These are phyloP conservation scores for Drosophila nigricruria DNA, from an alignment of 2,888 invertebrate species.

Conservation along the genomic window DNA sequence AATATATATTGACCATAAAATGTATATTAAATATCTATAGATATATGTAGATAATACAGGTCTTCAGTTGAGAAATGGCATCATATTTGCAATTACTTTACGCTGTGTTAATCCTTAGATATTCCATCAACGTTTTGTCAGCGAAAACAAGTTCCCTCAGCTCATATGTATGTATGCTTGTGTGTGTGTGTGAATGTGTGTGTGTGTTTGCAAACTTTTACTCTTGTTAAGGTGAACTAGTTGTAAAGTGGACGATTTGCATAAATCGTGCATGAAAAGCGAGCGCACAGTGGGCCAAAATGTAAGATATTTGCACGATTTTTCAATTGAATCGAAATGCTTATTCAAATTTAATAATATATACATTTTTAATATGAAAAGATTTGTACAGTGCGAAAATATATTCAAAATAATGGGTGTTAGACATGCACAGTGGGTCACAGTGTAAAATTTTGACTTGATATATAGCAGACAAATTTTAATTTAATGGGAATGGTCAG, in stretches of 20 bases:
- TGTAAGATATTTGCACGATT: background rate
- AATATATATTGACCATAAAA: background rate
- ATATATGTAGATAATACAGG: background rate
- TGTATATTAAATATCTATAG: background rate
- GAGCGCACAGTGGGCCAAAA: conserved; percentile 34
- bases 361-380: too few relatives aligned
- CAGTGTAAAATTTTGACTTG: background rate
- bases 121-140: conserved; percentile 12
- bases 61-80: background rate
- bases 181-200: conserved; percentile 9
- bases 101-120: conserved; percentile 7
- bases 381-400: too few relatives aligned
- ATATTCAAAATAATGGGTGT: too few relatives aligned
- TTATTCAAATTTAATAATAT: too few relatives aligned
- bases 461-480: background rate
- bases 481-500: background rate
- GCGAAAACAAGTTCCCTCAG: conserved; percentile 59
- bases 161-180: conserved; percentile 3
- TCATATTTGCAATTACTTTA: background rate
- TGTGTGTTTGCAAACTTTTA: conserved; percentile 65
- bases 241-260: conserved; percentile 69
- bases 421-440: background rate
- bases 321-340: too few relatives aligned
- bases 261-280: conserved; percentile 63
- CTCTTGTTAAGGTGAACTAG: conserved; percentile 75